Percentiles rank a stretch among this genome's conserved stretches.
These are phyloP conservation scores for Pseudeuparius sepicola DNA, from an alignment of 2,888 invertebrate species.

Conservation along the genomic window DNA sequence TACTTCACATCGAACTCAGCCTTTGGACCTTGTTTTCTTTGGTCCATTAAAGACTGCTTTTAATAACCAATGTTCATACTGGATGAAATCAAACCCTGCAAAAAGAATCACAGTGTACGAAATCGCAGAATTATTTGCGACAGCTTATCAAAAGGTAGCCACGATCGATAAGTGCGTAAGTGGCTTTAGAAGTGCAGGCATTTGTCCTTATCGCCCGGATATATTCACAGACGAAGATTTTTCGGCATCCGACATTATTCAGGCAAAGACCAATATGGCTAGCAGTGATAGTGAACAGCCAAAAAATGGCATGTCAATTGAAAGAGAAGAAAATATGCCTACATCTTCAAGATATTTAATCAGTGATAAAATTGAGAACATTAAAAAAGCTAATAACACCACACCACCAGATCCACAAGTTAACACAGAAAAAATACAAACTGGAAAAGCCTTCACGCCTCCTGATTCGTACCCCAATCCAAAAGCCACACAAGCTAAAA, in stretches of 20 bases:
- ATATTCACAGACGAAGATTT: slow-evolving; percentile 23
- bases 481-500: too few relatives aligned
- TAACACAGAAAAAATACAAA: too few relatives aligned
- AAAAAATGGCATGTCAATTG: too few relatives aligned
- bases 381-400: too few relatives aligned
- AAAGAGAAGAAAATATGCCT: too few relatives aligned
- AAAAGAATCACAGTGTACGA: slow-evolving; percentile 11
- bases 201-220: slow-evolving; percentile 27
- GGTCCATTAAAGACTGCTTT: slow-evolving; percentile 9
- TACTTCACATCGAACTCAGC: slow-evolving; percentile 10
- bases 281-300: too few relatives aligned
- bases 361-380: too few relatives aligned
- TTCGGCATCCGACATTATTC: slow-evolving; percentile 13
- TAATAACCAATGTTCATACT: slow-evolving; percentile 7
- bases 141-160: slow-evolving; percentile 20
- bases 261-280: too few relatives aligned
- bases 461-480: too few relatives aligned
- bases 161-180: slow-evolving; percentile 29
- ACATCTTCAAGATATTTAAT: too few relatives aligned
- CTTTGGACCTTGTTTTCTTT: slow-evolving; percentile 11
- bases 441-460: too few relatives aligned
- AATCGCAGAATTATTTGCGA: slow-evolving; percentile 8
- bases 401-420: too few relatives aligned
- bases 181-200: slow-evolving; percentile 30
- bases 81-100: slow-evolving; percentile 15